A percentile compares a stretch with the other conserved stretches of the same genome.
Conservation (phyloP, 2,797 vertebrate species). For the Acanthurus leucopareius region DNA sequence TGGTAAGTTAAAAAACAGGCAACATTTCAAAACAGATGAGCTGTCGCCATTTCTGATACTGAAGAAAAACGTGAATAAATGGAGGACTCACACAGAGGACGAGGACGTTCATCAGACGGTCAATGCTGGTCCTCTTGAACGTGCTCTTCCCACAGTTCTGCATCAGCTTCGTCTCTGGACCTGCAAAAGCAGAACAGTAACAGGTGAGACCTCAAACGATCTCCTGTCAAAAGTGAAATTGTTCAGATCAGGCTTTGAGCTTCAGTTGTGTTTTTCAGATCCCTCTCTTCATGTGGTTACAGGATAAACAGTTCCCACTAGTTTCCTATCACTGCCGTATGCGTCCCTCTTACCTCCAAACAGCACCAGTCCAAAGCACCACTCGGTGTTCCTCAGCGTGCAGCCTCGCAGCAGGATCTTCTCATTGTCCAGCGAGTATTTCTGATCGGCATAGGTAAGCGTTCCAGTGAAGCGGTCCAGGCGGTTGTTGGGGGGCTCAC, state of each 20-base stretch:
- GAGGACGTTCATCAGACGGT: conserved; percentile 94
- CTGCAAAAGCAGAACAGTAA: conserved; percentile 79
- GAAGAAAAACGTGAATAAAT: neutral
- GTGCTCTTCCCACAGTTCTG: conserved; percentile 94
- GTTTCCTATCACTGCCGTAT: neutral
- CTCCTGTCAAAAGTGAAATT: neutral
- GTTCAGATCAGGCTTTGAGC: neutral
- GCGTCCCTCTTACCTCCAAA: conserved; percentile 88
- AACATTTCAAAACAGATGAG: neutral
- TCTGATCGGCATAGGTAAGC: conserved; percentile 85
- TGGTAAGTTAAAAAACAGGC: too few relatives aligned
- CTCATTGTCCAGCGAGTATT: conserved; percentile 91
- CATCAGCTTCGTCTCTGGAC: conserved; percentile 97
- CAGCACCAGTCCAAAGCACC: conserved; percentile 96
- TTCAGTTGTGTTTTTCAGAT: neutral
- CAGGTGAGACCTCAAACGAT: neutral
- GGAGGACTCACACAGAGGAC: conserved; percentile 92
- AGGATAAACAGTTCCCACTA: neutral
- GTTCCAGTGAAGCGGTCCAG: conserved; percentile 92
- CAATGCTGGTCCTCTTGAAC: conserved; percentile 95
- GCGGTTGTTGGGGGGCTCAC: conserved; percentile 95
- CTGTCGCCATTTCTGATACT: too few relatives aligned
- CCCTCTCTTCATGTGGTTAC: neutral
- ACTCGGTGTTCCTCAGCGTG: conserved; percentile 94
- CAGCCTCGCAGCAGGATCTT: conserved; percentile 94